Conservation (phyloP, 1,140 invertebrate species). For the Agrypnia vestita region DNA sequence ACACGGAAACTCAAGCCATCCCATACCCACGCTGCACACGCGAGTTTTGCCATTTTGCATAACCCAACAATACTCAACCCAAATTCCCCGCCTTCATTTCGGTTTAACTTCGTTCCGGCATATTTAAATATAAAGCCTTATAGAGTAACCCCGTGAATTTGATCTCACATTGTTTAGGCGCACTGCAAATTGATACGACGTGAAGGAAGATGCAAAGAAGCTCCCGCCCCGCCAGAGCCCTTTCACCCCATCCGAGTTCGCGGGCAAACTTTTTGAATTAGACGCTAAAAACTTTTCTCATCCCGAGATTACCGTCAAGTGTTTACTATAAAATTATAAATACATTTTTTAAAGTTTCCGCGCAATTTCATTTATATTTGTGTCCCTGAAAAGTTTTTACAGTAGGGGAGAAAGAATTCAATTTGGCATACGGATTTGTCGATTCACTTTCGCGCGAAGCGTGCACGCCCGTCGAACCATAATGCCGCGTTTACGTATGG, state of each 20-base stretch:
- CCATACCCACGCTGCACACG: no score
- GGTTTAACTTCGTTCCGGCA: no score
- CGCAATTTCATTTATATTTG: conserved; percentile 60
- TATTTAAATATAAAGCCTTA: conserved; percentile 2
- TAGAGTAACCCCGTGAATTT: conserved; percentile 10
- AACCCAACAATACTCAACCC: no score
- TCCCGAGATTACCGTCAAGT: conserved; percentile 75
- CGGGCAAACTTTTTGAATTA: conserved; percentile 73
- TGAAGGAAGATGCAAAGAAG: conserved; percentile 28
- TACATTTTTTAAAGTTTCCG: conserved; percentile 59
- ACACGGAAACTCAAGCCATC: no score
- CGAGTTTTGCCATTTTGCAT: no score
- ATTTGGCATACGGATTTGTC: conserved; percentile 26
- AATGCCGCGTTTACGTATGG: no score
- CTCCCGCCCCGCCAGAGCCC: background rate
- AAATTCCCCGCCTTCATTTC: no score
- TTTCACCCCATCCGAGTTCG: conserved; percentile 14
- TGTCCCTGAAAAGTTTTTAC: conserved; percentile 57
- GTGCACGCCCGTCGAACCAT: no score
- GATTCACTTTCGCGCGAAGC: no score
- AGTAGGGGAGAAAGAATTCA: conserved; percentile 18
- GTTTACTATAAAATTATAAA: conserved; percentile 69
- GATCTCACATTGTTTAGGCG: no score
- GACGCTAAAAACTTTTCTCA: conserved; percentile 75
- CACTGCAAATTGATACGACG: conserved; percentile 26